phyloP scores from a whole-genome alignment of 2,797 vertebrate species.

The Gadopsis bispinosus region DNA sequence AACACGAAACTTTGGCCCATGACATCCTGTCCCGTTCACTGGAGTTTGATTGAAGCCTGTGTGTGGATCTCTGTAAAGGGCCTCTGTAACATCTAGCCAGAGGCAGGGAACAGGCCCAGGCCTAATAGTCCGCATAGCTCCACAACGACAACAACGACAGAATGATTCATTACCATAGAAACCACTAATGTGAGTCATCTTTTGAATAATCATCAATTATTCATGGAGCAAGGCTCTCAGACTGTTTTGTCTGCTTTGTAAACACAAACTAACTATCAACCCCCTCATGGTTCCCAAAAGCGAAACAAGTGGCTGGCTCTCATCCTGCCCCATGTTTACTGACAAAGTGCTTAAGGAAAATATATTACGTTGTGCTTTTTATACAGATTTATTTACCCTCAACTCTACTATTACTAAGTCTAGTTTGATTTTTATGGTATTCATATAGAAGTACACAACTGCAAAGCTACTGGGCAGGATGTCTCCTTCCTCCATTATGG shows the following conservation, averaged over 20 bases:
- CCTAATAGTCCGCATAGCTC: constrained; percentile 68
- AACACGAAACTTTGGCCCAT: constrained; percentile 13
- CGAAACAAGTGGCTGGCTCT: constrained; percentile 63
- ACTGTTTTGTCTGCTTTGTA: constrained; percentile 79
- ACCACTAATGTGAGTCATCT: constrained; percentile 81
- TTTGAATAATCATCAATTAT: constrained; percentile 84
- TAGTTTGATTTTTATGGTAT: background rate
- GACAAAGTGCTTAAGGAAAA: constrained; percentile 34
- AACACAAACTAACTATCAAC: constrained; percentile 75
- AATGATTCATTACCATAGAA: constrained; percentile 77
- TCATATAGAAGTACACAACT: constrained; percentile 13
- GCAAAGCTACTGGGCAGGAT: constrained; percentile 8
- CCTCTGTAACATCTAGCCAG: constrained; percentile 52
- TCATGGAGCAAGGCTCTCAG: constrained; percentile 67
- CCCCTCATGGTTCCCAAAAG: constrained; percentile 55
- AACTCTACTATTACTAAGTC: constrained; percentile 8
- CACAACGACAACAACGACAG: constrained; percentile 58
- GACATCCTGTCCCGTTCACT: constrained; percentile 6
- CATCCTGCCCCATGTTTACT: constrained; percentile 71
- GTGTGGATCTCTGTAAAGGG: constrained; percentile 37
- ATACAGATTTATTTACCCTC: constrained; percentile 33
- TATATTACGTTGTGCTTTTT: constrained; percentile 30
- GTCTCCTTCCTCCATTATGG: background rate
- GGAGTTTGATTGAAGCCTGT: constrained; percentile 40
- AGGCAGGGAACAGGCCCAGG: constrained; percentile 47